Percentiles rank a stretch among this genome's conserved stretches.
These are phyloP conservation scores for Parauchenoglanis ngamensis DNA, from an alignment of 2,797 vertebrate genomes.

Conservation along the genomic window DNA sequence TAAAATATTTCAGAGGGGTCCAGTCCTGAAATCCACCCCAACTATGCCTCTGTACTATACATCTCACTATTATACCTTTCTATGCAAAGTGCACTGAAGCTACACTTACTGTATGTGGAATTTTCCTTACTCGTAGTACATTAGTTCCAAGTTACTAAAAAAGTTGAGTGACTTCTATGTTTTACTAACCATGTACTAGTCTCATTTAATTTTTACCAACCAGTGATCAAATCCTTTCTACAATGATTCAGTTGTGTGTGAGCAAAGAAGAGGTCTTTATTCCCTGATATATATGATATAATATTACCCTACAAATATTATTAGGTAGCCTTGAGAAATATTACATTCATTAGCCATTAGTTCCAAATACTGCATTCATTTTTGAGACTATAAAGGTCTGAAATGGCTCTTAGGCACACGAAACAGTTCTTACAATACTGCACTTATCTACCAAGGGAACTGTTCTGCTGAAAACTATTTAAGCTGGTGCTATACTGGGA, in stretches of 20 bases:
- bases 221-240: neutral
- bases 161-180: neutral
- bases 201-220: neutral
- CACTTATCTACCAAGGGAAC: neutral
- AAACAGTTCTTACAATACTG: neutral
- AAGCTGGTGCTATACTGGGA: neutral
- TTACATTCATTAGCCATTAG: neutral
- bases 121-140: neutral
- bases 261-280: neutral
- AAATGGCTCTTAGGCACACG: neutral
- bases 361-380: neutral
- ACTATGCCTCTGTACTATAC: no score
- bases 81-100: neutral
- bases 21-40: no score
- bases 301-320: neutral
- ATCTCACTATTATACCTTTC: neutral
- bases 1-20: no score
- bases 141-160: neutral
- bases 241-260: neutral
- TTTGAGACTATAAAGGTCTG: neutral
- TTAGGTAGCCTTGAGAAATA: neutral
- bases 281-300: neutral
- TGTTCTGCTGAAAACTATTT: constrained; percentile 1
- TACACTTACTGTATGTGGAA: neutral
- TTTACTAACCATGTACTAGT: neutral